A percentile compares a stretch with the other conserved stretches of the same genome.
phyloP scores from a whole-genome alignment of 2,113 vertebrate genomes.

The Hipposideros armiger region DNA sequence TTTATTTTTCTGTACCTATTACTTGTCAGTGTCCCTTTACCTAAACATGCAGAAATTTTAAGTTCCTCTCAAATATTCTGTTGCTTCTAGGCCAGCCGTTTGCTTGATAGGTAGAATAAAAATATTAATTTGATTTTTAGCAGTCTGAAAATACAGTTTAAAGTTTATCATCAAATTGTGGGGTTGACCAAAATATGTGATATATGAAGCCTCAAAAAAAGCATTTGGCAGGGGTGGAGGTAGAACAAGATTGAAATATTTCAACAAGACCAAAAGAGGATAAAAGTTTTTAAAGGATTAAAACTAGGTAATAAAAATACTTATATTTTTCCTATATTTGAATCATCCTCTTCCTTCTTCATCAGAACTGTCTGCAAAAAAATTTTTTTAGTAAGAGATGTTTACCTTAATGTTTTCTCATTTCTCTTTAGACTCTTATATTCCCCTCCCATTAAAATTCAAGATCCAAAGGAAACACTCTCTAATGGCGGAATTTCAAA shows the following conservation, averaged over 20 bases:
- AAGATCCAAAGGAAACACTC: neutral
- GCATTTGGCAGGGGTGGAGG: neutral
- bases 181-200: neutral
- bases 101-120: neutral
- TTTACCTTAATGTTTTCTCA: neutral
- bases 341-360: neutral
- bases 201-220: neutral
- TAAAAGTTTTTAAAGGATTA: neutral
- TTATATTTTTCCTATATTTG: neutral
- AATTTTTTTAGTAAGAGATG: neutral
- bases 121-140: conserved; percentile 29
- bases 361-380: neutral
- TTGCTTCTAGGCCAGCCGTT: neutral
- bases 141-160: neutral
- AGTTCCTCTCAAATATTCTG: neutral
- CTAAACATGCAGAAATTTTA: conserved; percentile 2
- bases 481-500: neutral
- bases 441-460: neutral
- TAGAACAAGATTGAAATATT: neutral
- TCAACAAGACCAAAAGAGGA: neutral
- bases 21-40: neutral
- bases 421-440: conserved; percentile 14
- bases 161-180: neutral
- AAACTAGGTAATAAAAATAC: neutral
- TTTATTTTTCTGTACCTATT: conserved; percentile 13